Evolutionary conservation across 2,113 vertebrate genomes (phyloP).

Genomic region (Actenoides hombroni): DNA sequence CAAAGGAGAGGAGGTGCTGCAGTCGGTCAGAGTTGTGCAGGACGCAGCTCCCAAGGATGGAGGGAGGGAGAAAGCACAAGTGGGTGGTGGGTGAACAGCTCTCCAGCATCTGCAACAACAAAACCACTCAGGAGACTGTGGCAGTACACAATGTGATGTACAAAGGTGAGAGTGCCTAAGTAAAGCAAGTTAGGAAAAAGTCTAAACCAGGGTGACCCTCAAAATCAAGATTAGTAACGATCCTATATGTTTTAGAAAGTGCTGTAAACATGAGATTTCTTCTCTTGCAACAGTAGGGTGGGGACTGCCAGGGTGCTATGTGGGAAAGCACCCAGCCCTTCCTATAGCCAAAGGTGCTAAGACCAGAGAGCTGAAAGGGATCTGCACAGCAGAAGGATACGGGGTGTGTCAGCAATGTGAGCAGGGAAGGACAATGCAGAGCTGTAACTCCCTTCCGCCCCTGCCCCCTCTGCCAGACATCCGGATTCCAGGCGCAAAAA

Average conservation of each 20-base stretch:
- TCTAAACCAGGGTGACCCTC: neutral
- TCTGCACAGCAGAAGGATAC: neutral
- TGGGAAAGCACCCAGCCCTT: neutral
- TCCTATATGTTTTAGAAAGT: neutral
- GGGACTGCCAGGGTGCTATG: neutral
- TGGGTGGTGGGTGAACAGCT: neutral
- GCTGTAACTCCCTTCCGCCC: slow-evolving; percentile 48
- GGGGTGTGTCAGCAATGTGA: neutral
- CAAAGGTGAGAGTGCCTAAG: neutral
- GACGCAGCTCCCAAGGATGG: neutral
- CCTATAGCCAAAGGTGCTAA: neutral
- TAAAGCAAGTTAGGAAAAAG: neutral
- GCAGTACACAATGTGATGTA: neutral
- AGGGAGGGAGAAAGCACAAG: neutral
- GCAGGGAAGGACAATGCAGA: neutral
- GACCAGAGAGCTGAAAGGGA: neutral
- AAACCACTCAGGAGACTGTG: slow-evolving; percentile 33
- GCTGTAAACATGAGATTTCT: neutral
- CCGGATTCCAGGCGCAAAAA: slow-evolving; percentile 62
- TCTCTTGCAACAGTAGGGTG: neutral
- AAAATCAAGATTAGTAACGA: neutral
- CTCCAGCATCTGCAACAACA: slow-evolving; percentile 50
- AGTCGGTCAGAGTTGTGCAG: neutral
- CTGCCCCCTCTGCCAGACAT: slow-evolving; percentile 57
- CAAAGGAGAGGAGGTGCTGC: neutral